phyloP scores from a whole-genome alignment of 2,888 invertebrate species.

The Mythimna lalbum region DNA sequence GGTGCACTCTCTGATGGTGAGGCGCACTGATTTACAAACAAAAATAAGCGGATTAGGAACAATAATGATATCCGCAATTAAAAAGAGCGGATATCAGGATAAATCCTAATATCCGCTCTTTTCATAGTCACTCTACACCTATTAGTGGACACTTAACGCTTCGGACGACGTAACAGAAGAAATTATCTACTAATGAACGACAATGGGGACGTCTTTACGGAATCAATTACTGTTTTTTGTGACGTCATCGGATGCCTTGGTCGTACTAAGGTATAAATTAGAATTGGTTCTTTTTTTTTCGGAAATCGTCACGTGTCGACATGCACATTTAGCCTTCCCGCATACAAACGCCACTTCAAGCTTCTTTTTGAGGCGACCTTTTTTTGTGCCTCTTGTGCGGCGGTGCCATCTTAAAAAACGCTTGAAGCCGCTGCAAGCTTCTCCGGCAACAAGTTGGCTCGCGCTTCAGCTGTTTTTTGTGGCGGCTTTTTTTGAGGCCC shows the following conservation, averaged over 20 bases:
- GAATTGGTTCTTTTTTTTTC: background rate
- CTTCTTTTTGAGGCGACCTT: no score
- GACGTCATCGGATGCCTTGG: constrained; percentile 21
- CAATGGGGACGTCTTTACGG: constrained; percentile 45
- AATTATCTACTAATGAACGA: constrained; percentile 58
- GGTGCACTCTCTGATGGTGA: no score
- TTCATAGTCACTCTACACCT: constrained; percentile 44
- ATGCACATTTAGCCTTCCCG: no score
- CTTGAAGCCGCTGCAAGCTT: no score
- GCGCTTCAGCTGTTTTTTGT: no score
- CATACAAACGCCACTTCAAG: no score
- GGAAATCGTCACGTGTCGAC: background rate
- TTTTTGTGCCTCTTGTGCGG: no score
- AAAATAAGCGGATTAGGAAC: background rate
- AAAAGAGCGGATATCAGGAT: no score
- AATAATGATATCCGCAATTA: no score
- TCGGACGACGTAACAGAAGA: constrained; percentile 55
- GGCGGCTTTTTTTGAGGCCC: no score
- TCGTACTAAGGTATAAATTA: background rate
- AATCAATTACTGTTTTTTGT: constrained; percentile 51
- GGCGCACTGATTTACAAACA: background rate
- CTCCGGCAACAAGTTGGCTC: no score
- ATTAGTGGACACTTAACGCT: constrained; percentile 61
- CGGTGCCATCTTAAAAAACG: no score
- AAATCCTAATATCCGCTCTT: constrained; percentile 22